Percentiles rank a stretch among this genome's conserved stretches.
phyloP scores from a whole-genome alignment of 2,888 invertebrate genomes.

The Apoderus coryli region DNA sequence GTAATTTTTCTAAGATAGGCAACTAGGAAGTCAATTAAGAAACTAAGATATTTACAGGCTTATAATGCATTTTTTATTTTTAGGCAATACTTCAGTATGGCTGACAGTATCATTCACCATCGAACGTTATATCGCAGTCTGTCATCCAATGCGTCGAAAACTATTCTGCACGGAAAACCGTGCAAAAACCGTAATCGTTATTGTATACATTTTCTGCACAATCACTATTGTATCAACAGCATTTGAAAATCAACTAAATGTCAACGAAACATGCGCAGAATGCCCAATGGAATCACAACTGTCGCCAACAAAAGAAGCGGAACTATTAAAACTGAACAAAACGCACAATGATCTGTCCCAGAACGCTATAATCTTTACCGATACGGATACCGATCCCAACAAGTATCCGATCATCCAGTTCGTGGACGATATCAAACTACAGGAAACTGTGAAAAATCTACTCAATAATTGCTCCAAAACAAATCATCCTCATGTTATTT shows the following conservation, averaged over 20 bases:
- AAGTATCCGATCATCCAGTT: too few species aligned
- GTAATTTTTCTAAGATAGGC: too few species aligned
- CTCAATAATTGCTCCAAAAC: constrained; percentile 13
- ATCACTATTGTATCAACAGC: constrained; percentile 46
- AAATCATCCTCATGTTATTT: constrained; percentile 16
- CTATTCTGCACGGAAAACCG: constrained; percentile 53
- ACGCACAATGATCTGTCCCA: neutral
- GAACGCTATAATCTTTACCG: neutral
- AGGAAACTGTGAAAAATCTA: neutral
- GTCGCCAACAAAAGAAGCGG: too few species aligned
- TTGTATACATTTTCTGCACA: constrained; percentile 43
- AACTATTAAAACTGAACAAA: too few species aligned
- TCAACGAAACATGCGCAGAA: constrained; percentile 24
- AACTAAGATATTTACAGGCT: too few species aligned
- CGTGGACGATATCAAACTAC: too few species aligned
- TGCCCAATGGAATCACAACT: neutral
- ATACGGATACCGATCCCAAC: neutral
- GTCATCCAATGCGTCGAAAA: constrained; percentile 57
- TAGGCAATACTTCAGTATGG: constrained; percentile 57
- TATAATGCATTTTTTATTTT: too few species aligned
- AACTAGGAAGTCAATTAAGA: too few species aligned
- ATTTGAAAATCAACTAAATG: constrained; percentile 47
- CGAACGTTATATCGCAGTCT: constrained; percentile 61
- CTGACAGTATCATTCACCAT: constrained; percentile 61
- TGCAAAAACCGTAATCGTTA: constrained; percentile 48